Evolutionary conservation across 1,140 invertebrate species (phyloP).

Genomic region (Meloidogyne chitwoodi): DNA sequence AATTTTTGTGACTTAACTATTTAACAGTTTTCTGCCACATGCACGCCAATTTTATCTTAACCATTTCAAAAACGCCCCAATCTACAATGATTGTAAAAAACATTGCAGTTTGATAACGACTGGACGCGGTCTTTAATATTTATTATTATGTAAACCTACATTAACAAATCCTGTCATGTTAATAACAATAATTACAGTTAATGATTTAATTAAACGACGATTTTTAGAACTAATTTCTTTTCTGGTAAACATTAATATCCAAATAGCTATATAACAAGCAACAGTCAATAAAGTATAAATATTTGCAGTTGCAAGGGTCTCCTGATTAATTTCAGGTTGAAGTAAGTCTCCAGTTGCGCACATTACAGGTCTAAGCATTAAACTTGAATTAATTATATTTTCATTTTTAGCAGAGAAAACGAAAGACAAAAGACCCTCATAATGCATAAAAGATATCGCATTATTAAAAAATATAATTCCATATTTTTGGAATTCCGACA

Average conservation of each 20-base stretch:
- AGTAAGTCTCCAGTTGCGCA: not conserved
- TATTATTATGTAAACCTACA: not conserved
- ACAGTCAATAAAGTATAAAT: not conserved
- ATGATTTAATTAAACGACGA: not conserved
- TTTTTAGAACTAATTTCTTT: not conserved
- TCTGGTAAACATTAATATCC: not conserved
- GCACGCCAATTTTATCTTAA: no score
- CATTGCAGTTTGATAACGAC: no score
- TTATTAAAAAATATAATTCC: no score
- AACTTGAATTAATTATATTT: not conserved
- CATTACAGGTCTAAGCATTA: not conserved
- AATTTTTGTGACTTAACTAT: no score
- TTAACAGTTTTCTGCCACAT: no score
- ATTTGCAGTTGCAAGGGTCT: not conserved
- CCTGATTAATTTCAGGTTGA: not conserved
- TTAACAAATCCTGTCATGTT: not conserved
- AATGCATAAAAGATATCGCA: no score
- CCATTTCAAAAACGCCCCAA: no score
- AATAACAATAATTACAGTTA: not conserved
- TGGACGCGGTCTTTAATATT: no score
- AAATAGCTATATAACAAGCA: not conserved
- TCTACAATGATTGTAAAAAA: no score
- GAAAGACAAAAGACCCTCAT: no score
- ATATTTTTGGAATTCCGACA: no score
- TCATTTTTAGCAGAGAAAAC: not conserved